Conservation (phyloP, 2,888 invertebrate genomes). For the Pandemis cinnamomeana region DNA sequence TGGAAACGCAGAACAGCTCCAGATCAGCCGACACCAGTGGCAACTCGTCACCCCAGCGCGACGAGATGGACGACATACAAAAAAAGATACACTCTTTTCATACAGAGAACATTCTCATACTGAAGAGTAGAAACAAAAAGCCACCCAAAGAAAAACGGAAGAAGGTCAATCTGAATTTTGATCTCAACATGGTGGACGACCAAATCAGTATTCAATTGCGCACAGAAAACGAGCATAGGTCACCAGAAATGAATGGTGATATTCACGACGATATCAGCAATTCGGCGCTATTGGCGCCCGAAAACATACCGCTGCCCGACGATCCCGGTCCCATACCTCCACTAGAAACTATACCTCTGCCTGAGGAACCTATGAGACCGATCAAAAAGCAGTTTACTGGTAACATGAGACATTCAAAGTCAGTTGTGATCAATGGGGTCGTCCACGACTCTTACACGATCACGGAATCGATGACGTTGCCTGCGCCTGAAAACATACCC, state of each 20-base stretch:
- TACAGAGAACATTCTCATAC: conserved; percentile 85
- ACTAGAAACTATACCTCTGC: conserved; percentile 34
- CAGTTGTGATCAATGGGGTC: conserved; percentile 35
- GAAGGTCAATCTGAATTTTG: conserved; percentile 83
- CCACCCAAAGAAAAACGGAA: conserved; percentile 80
- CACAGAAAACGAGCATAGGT: conserved; percentile 65
- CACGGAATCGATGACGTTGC: conserved; percentile 78
- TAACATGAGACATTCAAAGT: conserved; percentile 34
- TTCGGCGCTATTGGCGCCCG: conserved; percentile 64
- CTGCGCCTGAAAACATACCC: conserved; percentile 72
- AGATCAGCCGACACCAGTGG: conserved; percentile 80
- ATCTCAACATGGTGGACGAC: conserved; percentile 81
- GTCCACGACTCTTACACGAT: conserved; percentile 49
- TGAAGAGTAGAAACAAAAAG: conserved; percentile 86
- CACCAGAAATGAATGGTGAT: conserved; percentile 71
- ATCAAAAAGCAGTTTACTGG: conserved; percentile 34
- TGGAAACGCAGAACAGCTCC: conserved; percentile 71
- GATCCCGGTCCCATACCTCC: conserved; percentile 37
- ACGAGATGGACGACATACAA: conserved; percentile 86
- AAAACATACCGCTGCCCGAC: conserved; percentile 70
- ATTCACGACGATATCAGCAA: conserved; percentile 65
- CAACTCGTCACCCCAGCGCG: conserved; percentile 78
- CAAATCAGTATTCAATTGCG: conserved; percentile 80
- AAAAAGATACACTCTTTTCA: conserved; percentile 86
- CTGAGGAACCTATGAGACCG: conserved; percentile 35